Evolutionary conservation across 2,888 invertebrate genomes (phyloP), one percentile per base, ranked within the genome.

Genomic region (Clunio marinus): DNA sequence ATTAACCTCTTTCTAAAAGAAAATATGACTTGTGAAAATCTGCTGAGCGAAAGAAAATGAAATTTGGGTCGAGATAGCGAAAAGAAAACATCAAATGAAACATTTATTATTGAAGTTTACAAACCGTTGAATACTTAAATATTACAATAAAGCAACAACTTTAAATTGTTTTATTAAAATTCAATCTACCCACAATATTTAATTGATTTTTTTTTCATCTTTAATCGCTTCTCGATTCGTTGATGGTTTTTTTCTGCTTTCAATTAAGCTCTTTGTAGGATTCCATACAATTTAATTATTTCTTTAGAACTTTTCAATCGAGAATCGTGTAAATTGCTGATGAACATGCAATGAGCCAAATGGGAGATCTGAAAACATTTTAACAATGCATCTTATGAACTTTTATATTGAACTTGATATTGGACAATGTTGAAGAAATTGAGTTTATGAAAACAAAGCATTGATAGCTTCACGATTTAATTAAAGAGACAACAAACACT

Each of bases 21-120:
- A 41, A 41, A 41, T 41, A 20, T 17, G 17, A 51, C 5, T 13
- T 7, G 17, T n/a, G 15, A 2, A 51, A 22, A 51, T 22, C 51
- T 22, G 51, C 8, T 22, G 15, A 51, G 51, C 17, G 51, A 17
- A 20, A 51, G 51, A 37, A 37, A 60, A 37, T 37, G 60, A 60
- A 60, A 60, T 60, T 60, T 37, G 60, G 60, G 60, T 60, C 60
- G 37, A 60, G 60, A 60, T 60, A 60, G 37, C 60, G 27, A 28
- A 41, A 10, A 45, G 17, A 32, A 32, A 20, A 51, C 17, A 51
- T 8, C 22, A 17, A 51, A 51, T 17, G 22, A 51, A 51, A 41
- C 41, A 41, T 15, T 41, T 41, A n/a, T n/a, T n/a, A n/a, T n/a
- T n/a, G n/a, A n/a, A n/a, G n/a, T n/a, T n/a, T n/a, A n/a, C n/a